phyloP scores from a whole-genome alignment of 2,888 invertebrate species.

The Bruchidius siliquastri region DNA sequence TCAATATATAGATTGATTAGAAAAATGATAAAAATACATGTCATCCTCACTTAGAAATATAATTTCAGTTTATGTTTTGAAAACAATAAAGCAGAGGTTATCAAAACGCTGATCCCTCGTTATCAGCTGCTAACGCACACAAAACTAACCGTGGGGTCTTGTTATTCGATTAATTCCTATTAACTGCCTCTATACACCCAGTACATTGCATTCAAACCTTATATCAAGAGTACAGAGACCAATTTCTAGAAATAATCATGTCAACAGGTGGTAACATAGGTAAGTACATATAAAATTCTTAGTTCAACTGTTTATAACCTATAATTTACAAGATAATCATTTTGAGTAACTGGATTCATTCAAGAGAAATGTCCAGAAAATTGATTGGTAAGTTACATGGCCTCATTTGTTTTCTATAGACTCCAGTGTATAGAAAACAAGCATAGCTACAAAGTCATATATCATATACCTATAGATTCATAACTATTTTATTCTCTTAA shows the following conservation, averaged over 20 bases:
- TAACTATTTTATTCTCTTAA: no score
- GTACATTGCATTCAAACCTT: neutral
- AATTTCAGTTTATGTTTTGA: neutral
- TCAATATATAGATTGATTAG: neutral
- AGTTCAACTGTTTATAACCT: neutral
- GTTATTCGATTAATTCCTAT: neutral
- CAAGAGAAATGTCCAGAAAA: neutral
- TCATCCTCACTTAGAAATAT: neutral
- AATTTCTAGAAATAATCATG: slow-evolving; percentile 15
- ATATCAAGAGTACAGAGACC: neutral
- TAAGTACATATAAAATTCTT: slow-evolving; percentile 16
- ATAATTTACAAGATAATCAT: no score
- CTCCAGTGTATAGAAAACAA: no score
- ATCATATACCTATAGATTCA: no score
- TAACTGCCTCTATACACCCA: neutral
- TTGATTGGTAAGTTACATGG: neutral
- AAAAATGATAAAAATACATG: neutral
- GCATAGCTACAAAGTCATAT: no score
- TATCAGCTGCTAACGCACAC: neutral
- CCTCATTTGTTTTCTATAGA: no score
- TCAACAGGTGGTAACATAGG: slow-evolving; percentile 31
- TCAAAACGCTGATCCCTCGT: neutral
- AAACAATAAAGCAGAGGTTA: neutral
- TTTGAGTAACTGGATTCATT: no score
- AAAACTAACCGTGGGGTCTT: neutral